A percentile compares a stretch with the other conserved stretches of the same genome.
These are phyloP conservation scores for Pollimyrus isidori DNA, from an alignment of 2,113 vertebrate species.

Conservation along the genomic window DNA sequence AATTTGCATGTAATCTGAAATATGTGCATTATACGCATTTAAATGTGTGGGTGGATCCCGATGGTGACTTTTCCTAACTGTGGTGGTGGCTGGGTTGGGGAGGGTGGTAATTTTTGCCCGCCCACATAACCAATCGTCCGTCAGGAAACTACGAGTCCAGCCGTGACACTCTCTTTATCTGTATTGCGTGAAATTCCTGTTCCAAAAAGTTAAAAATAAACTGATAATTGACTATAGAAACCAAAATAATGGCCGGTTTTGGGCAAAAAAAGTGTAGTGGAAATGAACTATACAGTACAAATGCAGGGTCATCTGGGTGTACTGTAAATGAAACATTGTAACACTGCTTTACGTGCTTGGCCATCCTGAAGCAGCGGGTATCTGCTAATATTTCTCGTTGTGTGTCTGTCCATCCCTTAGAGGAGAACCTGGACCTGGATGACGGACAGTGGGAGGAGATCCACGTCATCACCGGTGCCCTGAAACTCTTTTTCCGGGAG, in stretches of 20 bases:
- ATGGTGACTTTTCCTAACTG: background rate
- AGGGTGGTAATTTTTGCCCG: background rate
- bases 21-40: background rate
- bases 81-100: background rate
- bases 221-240: background rate
- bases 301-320: background rate
- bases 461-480: constrained; percentile 80
- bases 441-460: constrained; percentile 87
- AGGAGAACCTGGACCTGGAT: constrained; percentile 81
- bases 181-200: background rate
- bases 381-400: background rate
- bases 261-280: too few relatives aligned
- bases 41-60: background rate
- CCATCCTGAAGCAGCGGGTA: too few relatives aligned
- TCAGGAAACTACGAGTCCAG: too few relatives aligned
- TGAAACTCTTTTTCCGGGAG: constrained; percentile 88
- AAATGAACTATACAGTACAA: background rate
- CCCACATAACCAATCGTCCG: background rate
- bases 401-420: constrained; percentile 30
- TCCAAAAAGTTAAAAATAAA: background rate
- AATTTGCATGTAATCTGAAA: background rate
- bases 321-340: background rate
- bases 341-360: background rate
- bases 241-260: background rate
- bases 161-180: background rate